These are phyloP conservation scores for Caenorhabditis sp. DNA, from an alignment of 2,888 invertebrate genomes.

Conservation along the genomic window DNA sequence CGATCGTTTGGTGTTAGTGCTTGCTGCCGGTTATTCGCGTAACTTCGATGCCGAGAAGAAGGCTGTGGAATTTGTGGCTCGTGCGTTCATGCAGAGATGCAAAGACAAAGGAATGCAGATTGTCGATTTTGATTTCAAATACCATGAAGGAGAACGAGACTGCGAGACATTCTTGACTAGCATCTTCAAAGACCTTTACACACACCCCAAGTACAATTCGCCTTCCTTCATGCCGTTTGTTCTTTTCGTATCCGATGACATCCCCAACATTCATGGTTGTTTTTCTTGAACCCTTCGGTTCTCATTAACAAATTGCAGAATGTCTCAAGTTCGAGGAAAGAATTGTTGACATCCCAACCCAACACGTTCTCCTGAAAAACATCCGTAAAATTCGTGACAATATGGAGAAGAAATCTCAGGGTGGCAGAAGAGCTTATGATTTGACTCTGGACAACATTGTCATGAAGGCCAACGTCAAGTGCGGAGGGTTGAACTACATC, in stretches of 20 bases:
- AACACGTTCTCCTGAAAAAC: slow-evolving; percentile 46
- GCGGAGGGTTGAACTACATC: slow-evolving; percentile 58
- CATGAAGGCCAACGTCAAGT: slow-evolving; percentile 56
- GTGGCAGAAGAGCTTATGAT: slow-evolving; percentile 20
- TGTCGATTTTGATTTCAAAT: not conserved
- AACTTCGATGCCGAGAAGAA: slow-evolving; percentile 9
- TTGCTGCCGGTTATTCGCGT: slow-evolving; percentile 36
- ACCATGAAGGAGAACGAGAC: slow-evolving; percentile 9
- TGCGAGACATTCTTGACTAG: slow-evolving; percentile 32
- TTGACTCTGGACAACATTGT: slow-evolving; percentile 56
- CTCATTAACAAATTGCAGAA: slow-evolving; percentile 12
- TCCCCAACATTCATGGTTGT: slow-evolving; percentile 54
- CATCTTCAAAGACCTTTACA: slow-evolving; percentile 32
- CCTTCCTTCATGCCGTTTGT: slow-evolving; percentile 42
- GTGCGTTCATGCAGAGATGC: slow-evolving; percentile 33
- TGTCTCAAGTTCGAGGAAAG: slow-evolving; percentile 55
- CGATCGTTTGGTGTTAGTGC: slow-evolving; percentile 33
- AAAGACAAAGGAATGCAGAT: slow-evolving; percentile 41
- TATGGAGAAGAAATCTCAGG: slow-evolving; percentile 18
- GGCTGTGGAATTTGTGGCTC: slow-evolving; percentile 18
- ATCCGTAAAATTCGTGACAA: slow-evolving; percentile 40
- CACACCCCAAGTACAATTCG: slow-evolving; percentile 7
- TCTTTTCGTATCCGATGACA: slow-evolving; percentile 43
- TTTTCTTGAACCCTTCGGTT: not conserved
- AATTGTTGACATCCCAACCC: slow-evolving; percentile 55